phyloP scores from a whole-genome alignment of 1,140 invertebrate genomes.

The Aplysia californica region DNA sequence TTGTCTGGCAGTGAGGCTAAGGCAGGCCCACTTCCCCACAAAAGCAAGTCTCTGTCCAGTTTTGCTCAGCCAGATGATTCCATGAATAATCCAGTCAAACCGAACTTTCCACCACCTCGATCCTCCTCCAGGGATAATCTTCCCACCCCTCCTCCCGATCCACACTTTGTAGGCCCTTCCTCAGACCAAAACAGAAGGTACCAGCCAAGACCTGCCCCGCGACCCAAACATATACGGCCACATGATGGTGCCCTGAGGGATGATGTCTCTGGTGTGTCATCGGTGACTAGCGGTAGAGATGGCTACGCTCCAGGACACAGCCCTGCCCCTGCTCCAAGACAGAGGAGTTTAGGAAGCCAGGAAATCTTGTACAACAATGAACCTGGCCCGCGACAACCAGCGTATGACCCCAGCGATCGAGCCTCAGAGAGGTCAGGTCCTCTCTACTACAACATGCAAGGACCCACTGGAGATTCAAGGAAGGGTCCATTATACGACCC shows the following conservation, averaged over 20 bases:
- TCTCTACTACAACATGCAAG: neutral
- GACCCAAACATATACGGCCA: no score
- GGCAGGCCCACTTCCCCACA: neutral
- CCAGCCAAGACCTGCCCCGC: no score
- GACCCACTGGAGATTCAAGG: neutral
- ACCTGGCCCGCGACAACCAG: neutral
- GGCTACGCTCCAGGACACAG: neutral
- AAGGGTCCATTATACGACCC: neutral
- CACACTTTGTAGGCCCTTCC: neutral
- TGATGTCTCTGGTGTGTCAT: no score
- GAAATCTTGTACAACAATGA: neutral
- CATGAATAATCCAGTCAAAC: conserved; percentile 19
- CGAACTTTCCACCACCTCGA: conserved; percentile 24
- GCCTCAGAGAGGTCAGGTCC: neutral
- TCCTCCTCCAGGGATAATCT: conserved; percentile 12
- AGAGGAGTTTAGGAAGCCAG: neutral
- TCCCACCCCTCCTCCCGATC: conserved; percentile 31
- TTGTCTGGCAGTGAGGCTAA: neutral
- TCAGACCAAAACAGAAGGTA: no score
- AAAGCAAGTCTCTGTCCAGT: conserved; percentile 42
- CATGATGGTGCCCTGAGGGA: no score
- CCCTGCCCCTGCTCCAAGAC: neutral
- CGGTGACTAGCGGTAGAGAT: neutral
- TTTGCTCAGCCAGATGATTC: conserved; percentile 42
- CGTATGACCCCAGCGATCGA: neutral